Percentiles rank a stretch among this genome's conserved stretches.
Conservation (phyloP, 92 coral and sea anemone species). For the Porites evermanni region DNA sequence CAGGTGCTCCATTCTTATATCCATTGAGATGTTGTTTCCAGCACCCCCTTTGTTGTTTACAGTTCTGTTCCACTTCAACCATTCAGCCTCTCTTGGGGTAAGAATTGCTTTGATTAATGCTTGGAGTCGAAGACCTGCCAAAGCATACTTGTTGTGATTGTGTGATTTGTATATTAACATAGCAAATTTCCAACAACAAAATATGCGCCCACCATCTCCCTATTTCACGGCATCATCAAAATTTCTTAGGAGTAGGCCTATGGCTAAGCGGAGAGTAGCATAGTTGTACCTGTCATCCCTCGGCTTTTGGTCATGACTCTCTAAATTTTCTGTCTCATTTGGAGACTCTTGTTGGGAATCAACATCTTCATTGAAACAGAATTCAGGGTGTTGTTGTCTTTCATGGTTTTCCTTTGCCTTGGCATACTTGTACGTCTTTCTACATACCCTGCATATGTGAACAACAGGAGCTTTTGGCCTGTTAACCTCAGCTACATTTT, state of each 20-base stretch:
- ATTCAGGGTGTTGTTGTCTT: slow-evolving; percentile 34
- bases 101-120: slow-evolving; percentile 40
- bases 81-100: slow-evolving; percentile 56
- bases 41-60: no score
- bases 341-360: no score
- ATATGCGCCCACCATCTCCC: slow-evolving; percentile 70
- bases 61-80: slow-evolving; percentile 3
- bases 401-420: slow-evolving; percentile 55
- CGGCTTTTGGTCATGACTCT: background rate
- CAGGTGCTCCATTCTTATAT: no score
- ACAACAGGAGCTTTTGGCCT: slow-evolving; percentile 16
- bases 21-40: no score
- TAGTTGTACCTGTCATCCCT: slow-evolving; percentile 66
- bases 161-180: slow-evolving; percentile 47
- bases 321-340: no score
- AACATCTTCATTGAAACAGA: background rate
- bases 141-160: slow-evolving; percentile 70
- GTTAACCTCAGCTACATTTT: slow-evolving; percentile 17
- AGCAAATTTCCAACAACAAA: slow-evolving; percentile 65
- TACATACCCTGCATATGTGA: slow-evolving; percentile 49
- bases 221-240: slow-evolving; percentile 81
- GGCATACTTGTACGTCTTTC: no score
- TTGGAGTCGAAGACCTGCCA: slow-evolving; percentile 66
- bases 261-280: slow-evolving; percentile 44
- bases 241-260: slow-evolving; percentile 61